These are phyloP conservation scores for Hermatobates lingyangjiaoensis DNA, from an alignment of 1,140 invertebrate species.

Conservation along the genomic window DNA sequence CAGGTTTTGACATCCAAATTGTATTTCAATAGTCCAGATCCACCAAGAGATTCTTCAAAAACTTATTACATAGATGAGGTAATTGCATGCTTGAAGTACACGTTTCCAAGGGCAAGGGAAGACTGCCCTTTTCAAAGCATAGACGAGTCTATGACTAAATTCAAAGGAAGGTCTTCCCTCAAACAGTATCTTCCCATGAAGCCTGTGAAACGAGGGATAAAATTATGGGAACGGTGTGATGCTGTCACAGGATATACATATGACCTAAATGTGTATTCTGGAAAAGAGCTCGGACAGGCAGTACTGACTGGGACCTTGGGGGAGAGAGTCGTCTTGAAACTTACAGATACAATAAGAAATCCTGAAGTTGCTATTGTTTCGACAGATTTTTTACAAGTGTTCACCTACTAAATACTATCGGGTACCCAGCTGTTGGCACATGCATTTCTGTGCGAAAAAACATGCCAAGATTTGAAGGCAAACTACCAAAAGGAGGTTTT, in stretches of 20 bases:
- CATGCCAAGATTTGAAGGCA: too few relatives aligned
- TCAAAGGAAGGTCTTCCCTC: conserved; percentile 16
- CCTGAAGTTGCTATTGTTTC: too few relatives aligned
- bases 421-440: too few relatives aligned
- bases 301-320: conserved; percentile 11
- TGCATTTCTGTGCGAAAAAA: too few relatives aligned
- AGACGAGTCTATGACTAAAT: conserved; percentile 18
- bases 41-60: conserved; percentile 14
- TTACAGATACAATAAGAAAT: conserved; percentile 5
- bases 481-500: too few relatives aligned
- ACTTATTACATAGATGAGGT: conserved; percentile 17
- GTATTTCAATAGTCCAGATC: conserved; percentile 17
- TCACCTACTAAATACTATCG: too few relatives aligned
- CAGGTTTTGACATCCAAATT: conserved; percentile 17
- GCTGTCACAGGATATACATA: conserved; percentile 18
- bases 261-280: conserved; percentile 18
- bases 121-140: conserved; percentile 8
- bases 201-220: conserved; percentile 21
- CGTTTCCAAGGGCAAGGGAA: conserved; percentile 12
- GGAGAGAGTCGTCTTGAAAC: conserved; percentile 17
- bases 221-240: conserved; percentile 20
- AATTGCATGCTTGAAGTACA: conserved; percentile 12
- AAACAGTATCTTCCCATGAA: conserved; percentile 21
- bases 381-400: too few relatives aligned
- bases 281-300: conserved; percentile 14